A percentile compares a stretch with the other conserved stretches of the same genome.
Evolutionary conservation across 2,888 invertebrate genomes (phyloP).

Genomic region (Leptura quadrifasciata): DNA sequence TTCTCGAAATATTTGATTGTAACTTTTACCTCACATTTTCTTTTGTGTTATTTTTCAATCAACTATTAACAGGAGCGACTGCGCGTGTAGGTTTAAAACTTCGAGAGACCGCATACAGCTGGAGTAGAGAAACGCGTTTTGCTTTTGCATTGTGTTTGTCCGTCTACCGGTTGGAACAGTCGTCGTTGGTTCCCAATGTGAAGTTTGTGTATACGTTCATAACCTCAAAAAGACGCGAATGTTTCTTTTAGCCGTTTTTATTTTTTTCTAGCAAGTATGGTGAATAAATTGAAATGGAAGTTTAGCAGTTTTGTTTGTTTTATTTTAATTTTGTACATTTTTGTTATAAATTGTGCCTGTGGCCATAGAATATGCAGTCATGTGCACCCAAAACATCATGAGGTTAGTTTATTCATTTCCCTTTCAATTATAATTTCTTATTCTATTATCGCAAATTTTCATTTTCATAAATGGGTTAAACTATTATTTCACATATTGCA

Average conservation of each 20-base stretch:
- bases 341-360: conserved; percentile 47
- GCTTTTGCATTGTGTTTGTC: background rate
- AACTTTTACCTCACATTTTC: background rate
- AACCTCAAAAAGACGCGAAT: conserved; percentile 59
- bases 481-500: background rate
- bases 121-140: background rate
- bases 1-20: background rate
- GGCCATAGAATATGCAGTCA: conserved; percentile 63
- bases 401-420: conserved; percentile 60
- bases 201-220: conserved; percentile 48
- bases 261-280: conserved; percentile 63
- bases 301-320: conserved; percentile 57
- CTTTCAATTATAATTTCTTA: conserved; percentile 20
- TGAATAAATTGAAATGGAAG: conserved; percentile 65
- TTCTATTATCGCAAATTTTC: conserved; percentile 21
- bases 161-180: conserved; percentile 17
- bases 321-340: conserved; percentile 52
- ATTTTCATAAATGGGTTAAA: background rate
- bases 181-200: conserved; percentile 11
- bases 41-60: background rate
- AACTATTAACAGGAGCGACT: background rate
- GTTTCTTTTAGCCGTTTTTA: conserved; percentile 52
- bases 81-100: background rate
- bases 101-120: background rate
- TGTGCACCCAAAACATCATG: conserved; percentile 66